These are phyloP conservation scores for Silurus glanis DNA, from an alignment of 2,113 vertebrate genomes.

Conservation along the genomic window DNA sequence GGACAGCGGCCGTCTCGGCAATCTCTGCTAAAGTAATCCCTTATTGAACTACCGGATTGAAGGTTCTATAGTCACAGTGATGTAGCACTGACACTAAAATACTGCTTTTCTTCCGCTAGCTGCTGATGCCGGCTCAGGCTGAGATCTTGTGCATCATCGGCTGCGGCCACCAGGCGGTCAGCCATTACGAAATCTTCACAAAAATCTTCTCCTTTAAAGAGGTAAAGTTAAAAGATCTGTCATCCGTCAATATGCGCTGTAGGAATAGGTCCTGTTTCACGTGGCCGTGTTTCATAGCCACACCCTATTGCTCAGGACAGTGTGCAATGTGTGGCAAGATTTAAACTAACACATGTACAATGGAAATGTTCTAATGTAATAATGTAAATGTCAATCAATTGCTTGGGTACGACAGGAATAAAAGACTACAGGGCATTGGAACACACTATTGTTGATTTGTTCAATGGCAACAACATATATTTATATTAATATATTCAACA, in stretches of 20 bases:
- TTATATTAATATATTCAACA: neutral
- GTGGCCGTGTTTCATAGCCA: neutral
- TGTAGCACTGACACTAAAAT: neutral
- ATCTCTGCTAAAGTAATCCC: slow-evolving; percentile 90
- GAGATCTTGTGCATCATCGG: slow-evolving; percentile 90
- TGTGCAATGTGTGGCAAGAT: neutral
- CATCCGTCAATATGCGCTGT: neutral
- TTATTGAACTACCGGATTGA: neutral
- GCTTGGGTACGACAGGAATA: too few species aligned
- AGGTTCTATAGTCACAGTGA: neutral
- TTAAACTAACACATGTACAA: neutral
- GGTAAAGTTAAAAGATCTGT: slow-evolving; percentile 69
- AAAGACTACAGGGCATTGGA: too few species aligned
- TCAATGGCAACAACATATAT: too few species aligned
- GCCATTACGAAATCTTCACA: slow-evolving; percentile 87
- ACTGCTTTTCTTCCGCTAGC: slow-evolving; percentile 63
- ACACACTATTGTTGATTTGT: neutral
- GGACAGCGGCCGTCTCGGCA: slow-evolving; percentile 90
- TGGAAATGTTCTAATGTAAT: too few species aligned
- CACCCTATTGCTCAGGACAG: neutral
- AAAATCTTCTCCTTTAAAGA: slow-evolving; percentile 90
- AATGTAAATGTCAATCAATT: too few species aligned
- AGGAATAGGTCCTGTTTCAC: neutral
- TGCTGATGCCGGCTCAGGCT: slow-evolving; percentile 76
- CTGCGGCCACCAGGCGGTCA: slow-evolving; percentile 84